Evolutionary conservation across 2,113 vertebrate species (phyloP), one percentile per base, ranked within the genome.

Genomic region (Sterna hirundo): DNA sequence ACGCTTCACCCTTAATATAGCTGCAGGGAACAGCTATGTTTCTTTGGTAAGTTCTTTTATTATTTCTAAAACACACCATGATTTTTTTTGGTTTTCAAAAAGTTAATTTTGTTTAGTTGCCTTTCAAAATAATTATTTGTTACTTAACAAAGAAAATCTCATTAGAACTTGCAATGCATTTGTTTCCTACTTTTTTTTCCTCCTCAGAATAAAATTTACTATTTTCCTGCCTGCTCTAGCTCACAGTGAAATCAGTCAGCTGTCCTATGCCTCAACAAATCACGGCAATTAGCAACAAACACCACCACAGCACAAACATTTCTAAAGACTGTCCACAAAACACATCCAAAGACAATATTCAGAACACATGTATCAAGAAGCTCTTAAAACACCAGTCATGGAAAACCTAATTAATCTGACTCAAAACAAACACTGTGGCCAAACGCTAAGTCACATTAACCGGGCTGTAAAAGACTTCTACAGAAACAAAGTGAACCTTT

Each of bases 321-420:
- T 93, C 80, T 79, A 92, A 81, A 84, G 60, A 68, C 70, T 95
- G 52, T 78, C 90, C 92, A 86, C 68, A 77, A 94, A 93, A 92
- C 36, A 75, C 0, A 1, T 76, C 51, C 58, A 68, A 72, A 92
- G 83, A 92, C 86, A 88, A 79, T 77, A 90, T 89, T 86, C 86
- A 78, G 72, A 94, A 83, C 61, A 40, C 57, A 71, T 44, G 61
- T 75, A 92, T 93, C 86, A 91, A 76, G 92, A 88, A 92, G 47
- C 47, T 52, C 64, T 94, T 92, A 82, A 84, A 82, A 76, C 68
- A 81, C 11, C 76, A 86, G 88, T 84, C 88, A 93, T 60, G 47
- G 52, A 72, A 96, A 96, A 91, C 40, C 42, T 92, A 96, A 95
- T 96, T 91, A 96, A 94, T 57, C 47, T 76, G 44, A 84, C 75